Evolutionary conservation across 2,888 invertebrate species (phyloP).

Genomic region (Sarcophaga rosellei): DNA sequence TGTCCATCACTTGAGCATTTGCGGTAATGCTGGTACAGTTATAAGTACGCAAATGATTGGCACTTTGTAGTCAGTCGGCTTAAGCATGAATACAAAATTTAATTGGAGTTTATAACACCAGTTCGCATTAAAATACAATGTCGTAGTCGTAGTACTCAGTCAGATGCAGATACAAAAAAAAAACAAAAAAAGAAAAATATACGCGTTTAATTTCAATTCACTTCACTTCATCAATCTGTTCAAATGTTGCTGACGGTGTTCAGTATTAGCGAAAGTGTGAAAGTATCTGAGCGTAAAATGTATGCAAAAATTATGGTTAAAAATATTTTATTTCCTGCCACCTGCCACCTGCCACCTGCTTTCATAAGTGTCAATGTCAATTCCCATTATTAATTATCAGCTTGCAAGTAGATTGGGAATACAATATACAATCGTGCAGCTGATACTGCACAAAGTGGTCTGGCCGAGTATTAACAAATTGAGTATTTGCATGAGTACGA

Average conservation of each 20-base stretch:
- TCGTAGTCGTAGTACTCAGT: not conserved
- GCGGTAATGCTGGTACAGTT: not conserved
- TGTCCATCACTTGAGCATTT: not conserved
- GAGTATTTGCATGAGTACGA: not conserved
- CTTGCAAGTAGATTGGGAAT: constrained; percentile 41
- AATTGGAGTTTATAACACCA: constrained; percentile 24
- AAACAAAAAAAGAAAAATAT: too few relatives aligned
- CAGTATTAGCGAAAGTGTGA: not conserved
- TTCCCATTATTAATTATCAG: constrained; percentile 64
- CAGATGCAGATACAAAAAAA: too few relatives aligned
- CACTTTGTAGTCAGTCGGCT: not conserved
- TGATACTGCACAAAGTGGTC: constrained; percentile 49
- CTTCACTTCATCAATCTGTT: constrained; percentile 37
- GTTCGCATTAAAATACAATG: constrained; percentile 12
- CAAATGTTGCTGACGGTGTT: not conserved
- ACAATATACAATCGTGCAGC: constrained; percentile 44
- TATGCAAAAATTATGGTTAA: constrained; percentile 30
- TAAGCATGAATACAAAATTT: constrained; percentile 13
- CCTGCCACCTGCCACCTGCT: constrained; percentile 60
- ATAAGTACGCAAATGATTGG: not conserved
- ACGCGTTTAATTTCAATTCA: constrained; percentile 15
- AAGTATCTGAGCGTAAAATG: not conserved
- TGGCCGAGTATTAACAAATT: constrained; percentile 45
- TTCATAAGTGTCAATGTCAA: constrained; percentile 66
- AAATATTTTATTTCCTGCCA: constrained; percentile 45